Evolutionary conservation across 2,113 vertebrate genomes (phyloP).

Genomic region (Cervus canadensis): DNA sequence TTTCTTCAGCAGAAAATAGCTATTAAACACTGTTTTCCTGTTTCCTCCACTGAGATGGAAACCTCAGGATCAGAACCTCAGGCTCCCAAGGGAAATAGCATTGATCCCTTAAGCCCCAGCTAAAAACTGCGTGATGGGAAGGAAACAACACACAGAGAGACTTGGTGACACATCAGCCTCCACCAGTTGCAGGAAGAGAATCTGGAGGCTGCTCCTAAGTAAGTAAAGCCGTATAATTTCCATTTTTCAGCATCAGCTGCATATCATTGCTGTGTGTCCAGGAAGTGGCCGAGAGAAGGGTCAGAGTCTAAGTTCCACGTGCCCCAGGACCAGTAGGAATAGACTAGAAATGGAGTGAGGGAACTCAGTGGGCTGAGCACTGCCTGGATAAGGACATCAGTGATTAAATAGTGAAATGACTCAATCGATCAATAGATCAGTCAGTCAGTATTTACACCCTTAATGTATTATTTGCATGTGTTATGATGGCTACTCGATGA

Average conservation of each 20-base stretch:
- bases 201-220: background rate
- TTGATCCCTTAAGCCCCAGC: background rate
- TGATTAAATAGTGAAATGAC: background rate
- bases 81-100: background rate
- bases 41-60: background rate
- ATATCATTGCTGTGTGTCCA: background rate
- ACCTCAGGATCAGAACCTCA: background rate
- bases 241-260: background rate
- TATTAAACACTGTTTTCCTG: background rate
- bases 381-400: background rate
- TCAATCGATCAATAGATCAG: background rate
- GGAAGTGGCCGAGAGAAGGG: background rate
- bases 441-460: background rate
- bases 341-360: background rate
- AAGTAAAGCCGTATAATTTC: background rate
- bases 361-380: background rate
- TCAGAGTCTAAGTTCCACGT: background rate
- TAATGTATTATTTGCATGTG: background rate
- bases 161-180: background rate
- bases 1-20: background rate
- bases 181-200: background rate
- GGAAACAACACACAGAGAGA: background rate
- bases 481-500: background rate
- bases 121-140: background rate
- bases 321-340: background rate